Conservation (phyloP, 1,140 invertebrate species). For the Popillia japonica region DNA sequence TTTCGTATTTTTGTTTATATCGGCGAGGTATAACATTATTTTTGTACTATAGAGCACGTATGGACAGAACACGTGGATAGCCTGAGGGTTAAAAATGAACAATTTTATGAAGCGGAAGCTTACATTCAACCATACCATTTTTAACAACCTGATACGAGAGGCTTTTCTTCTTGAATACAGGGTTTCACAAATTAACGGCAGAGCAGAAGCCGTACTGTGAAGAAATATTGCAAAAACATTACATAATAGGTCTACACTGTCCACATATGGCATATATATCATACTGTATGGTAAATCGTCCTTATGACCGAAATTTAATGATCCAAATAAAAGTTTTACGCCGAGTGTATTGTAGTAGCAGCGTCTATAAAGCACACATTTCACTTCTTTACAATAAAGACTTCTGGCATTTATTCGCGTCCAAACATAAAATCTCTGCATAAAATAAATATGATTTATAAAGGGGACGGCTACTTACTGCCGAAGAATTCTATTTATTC, state of each 20-base stretch:
- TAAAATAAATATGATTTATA: conserved; percentile 20
- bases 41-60: too few relatives aligned
- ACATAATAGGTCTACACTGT: too few relatives aligned
- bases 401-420: neutral
- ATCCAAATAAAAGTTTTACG: neutral
- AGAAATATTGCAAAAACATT: too few relatives aligned
- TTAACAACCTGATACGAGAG: too few relatives aligned
- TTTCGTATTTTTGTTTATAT: too few relatives aligned
- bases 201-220: too few relatives aligned
- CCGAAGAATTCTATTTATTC: conserved; percentile 2
- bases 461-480: neutral
- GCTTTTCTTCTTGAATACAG: too few relatives aligned
- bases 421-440: neutral
- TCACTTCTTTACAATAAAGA: neutral
- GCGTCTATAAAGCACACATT: neutral
- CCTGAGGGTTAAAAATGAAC: neutral
- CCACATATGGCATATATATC: too few relatives aligned
- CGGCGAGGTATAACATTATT: too few relatives aligned
- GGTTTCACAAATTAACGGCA: too few relatives aligned
- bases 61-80: conserved; percentile 17
- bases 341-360: neutral
- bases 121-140: too few relatives aligned
- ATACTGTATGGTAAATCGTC: neutral
- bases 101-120: neutral
- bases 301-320: neutral